phyloP scores from a whole-genome alignment of 1,140 invertebrate species.

The Aphelenchoides besseyi region DNA sequence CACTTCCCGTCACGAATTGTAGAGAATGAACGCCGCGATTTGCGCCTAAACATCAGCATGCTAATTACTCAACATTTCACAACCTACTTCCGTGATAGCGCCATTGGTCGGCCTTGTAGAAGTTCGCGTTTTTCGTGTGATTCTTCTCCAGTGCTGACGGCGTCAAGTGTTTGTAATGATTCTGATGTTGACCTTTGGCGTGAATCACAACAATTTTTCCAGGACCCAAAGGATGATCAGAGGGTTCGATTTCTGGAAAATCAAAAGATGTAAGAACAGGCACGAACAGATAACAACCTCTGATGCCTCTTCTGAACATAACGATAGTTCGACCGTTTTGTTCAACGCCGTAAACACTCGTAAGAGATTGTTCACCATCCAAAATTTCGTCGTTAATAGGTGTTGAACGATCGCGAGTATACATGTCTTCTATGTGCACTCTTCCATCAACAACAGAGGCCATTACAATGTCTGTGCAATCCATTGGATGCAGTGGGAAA shows the following conservation, averaged over 20 bases:
- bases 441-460: slow-evolving; percentile 40
- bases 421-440: slow-evolving; percentile 50
- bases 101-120: slow-evolving; percentile 38
- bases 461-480: slow-evolving; percentile 45
- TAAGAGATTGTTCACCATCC: slow-evolving; percentile 47
- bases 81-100: slow-evolving; percentile 41
- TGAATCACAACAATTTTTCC: slow-evolving; percentile 42
- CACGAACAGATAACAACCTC: slow-evolving; percentile 26
- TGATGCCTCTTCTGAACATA: slow-evolving; percentile 45
- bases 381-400: slow-evolving; percentile 37
- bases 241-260: slow-evolving; percentile 46
- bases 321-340: slow-evolving; percentile 35
- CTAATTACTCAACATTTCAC: background rate
- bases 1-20: slow-evolving; percentile 2
- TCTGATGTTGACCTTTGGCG: slow-evolving; percentile 42
- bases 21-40: slow-evolving; percentile 17
- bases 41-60: background rate
- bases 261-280: slow-evolving; percentile 24
- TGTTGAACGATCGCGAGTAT: slow-evolving; percentile 49
- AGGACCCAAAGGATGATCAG: slow-evolving; percentile 47
- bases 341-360: slow-evolving; percentile 44
- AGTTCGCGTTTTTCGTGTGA: slow-evolving; percentile 13
- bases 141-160: slow-evolving; percentile 37
- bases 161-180: slow-evolving; percentile 28
- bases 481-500: slow-evolving; percentile 45